Evolutionary conservation across 1,140 invertebrate genomes (phyloP).

Genomic region (Vanessa atalanta): DNA sequence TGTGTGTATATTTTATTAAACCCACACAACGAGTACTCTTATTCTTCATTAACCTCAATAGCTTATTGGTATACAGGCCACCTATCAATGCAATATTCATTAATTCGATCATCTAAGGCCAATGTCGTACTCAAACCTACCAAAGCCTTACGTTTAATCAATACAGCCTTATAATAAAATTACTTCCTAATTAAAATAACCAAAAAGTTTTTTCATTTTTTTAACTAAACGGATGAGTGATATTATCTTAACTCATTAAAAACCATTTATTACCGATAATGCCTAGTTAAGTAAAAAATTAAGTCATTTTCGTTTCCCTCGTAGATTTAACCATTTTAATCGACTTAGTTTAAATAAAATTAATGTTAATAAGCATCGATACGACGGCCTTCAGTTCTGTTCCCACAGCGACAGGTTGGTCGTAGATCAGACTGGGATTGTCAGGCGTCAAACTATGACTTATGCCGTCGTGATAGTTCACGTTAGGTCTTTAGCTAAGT

Average conservation of each 20-base stretch:
- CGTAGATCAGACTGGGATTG: slow-evolving; percentile 24
- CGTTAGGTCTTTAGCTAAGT: slow-evolving; percentile 7
- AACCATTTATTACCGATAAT: neutral
- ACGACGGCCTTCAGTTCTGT: neutral
- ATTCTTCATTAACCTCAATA: too few species aligned
- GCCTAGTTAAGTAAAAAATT: neutral
- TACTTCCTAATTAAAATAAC: too few species aligned
- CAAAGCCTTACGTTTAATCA: too few species aligned
- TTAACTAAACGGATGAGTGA: too few species aligned
- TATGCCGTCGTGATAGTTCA: slow-evolving; percentile 38
- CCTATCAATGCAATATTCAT: too few species aligned
- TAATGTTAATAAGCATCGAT: neutral
- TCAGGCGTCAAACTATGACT: slow-evolving; percentile 35
- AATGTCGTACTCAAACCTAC: too few species aligned
- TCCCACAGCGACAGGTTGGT: slow-evolving; percentile 25
- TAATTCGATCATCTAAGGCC: too few species aligned
- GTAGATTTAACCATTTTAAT: neutral
- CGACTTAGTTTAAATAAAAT: slow-evolving; percentile 4
- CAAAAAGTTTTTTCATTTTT: too few species aligned
- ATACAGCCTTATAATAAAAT: too few species aligned
- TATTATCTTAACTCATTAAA: neutral
- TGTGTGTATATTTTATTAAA: too few species aligned
- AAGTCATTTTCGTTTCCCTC: slow-evolving; percentile 1
- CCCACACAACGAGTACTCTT: too few species aligned
- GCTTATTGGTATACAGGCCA: too few species aligned